These are phyloP conservation scores for Trichacis sp. DNA, from an alignment of 2,888 invertebrate genomes.

Conservation along the genomic window DNA sequence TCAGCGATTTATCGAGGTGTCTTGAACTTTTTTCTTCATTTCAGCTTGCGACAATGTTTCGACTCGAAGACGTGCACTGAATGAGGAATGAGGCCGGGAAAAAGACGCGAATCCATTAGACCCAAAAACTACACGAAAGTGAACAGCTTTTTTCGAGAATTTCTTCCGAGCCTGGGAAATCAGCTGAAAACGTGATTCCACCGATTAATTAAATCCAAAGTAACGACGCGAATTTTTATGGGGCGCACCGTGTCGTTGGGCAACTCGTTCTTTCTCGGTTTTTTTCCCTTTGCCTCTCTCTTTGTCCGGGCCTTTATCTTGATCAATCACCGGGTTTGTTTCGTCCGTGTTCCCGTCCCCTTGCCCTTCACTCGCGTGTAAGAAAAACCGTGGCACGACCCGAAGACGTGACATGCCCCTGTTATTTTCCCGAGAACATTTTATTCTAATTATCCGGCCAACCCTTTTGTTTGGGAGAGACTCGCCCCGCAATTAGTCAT, in stretches of 20 bases:
- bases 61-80: no score
- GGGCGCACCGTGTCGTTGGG: no score
- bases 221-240: no score
- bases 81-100: no score
- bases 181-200: no score
- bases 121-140: no score
- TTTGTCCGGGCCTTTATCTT: constrained; percentile 2
- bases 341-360: background rate
- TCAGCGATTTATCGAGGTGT: constrained; percentile 35
- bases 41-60: background rate
- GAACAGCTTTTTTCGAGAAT: no score
- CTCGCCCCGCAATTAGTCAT: background rate
- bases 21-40: no score
- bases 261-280: background rate
- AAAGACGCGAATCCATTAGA: no score
- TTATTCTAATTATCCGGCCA: background rate
- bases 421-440: background rate
- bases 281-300: background rate
- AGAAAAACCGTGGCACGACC: constrained; percentile 3
- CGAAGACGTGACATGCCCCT: constrained; percentile 3
- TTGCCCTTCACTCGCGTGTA: background rate
- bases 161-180: no score
- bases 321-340: constrained; percentile 5
- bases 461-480: background rate
- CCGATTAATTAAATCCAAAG: no score